Percentiles rank a stretch among this genome's conserved stretches.
Evolutionary conservation across 2,797 vertebrate species (phyloP).

Genomic region (Todus mexicanus): DNA sequence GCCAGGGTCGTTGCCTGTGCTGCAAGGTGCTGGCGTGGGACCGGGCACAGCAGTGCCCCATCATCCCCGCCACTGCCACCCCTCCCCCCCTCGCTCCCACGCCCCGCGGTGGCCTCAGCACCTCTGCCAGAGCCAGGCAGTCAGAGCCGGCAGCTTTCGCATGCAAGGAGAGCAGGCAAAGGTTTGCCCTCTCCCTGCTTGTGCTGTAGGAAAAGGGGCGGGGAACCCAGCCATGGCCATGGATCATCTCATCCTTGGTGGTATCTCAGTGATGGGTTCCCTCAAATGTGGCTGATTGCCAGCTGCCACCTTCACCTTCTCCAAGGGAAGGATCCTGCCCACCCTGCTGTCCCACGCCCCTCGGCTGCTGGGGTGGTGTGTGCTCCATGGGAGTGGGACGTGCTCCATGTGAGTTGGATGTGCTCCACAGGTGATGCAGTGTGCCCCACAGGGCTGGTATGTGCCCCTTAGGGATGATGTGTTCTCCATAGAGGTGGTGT

Average conservation of each 20-base stretch:
- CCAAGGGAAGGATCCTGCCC: background rate
- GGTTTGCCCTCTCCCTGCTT: background rate
- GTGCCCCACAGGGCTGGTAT: accelerated
- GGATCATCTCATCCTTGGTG: background rate
- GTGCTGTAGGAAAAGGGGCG: background rate
- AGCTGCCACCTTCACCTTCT: background rate
- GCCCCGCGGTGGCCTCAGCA: background rate
- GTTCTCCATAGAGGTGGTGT: background rate
- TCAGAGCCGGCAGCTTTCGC: background rate
- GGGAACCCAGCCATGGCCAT: background rate
- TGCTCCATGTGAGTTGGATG: background rate
- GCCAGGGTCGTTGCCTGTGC: background rate
- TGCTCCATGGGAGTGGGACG: background rate
- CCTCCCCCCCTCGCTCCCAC: background rate
- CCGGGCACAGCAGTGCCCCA: accelerated
- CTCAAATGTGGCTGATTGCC: background rate
- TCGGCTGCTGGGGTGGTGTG: too few relatives aligned
- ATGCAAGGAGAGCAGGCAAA: background rate
- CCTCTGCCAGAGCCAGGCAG: background rate
- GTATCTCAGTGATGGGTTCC: background rate
- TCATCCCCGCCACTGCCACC: background rate
- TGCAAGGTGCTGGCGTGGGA: background rate
- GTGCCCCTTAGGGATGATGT: background rate
- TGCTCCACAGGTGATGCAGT: background rate
- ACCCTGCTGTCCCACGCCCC: accelerated